Evolutionary conservation across 2,888 invertebrate species (phyloP), one percentile per base, ranked within the genome.

Genomic region (Didymodactylos carnosus): DNA sequence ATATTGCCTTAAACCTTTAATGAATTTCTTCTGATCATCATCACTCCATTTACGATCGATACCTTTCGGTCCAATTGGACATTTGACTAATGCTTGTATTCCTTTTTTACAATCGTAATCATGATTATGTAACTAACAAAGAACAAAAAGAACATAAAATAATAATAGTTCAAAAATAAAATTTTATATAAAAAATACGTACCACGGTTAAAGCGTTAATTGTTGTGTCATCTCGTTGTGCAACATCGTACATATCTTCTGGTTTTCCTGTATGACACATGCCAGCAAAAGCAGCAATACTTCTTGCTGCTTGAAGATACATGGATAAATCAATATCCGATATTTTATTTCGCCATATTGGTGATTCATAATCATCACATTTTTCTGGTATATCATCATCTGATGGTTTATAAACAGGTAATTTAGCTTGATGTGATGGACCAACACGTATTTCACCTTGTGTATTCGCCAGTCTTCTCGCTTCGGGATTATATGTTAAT

Each of bases 181-280:
- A 72, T 69, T 27, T 62, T 14, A 62, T 62, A 62, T 62, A 16
- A 62, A 23, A 43, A 14, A 43, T 43, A 14, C 14, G n/a, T n/a
- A n/a, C n/a, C 90, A 72, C 27, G 16, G 53, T 84, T 81, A 94
- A 87, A 77, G 95, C 95, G 86, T 94, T 94, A 81, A 94, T 92
- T 80, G 95, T 95, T 76, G 94, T 95, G 84, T 94, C 94, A 86
- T 95, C 95, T 83, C 94, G 88, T 80, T 92, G 92, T 80, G 94
- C 95, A 79, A 94, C 94, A 81, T 92, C 89, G 85, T 93, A 94
- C 81, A 94, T 94, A 85, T 94, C 94, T 85, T 94, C 94, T 73
- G 94, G 91, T 78, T 91, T 91, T 75, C 94, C 94, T 77, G 94
- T 94, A 87, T 94, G 94, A 87, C 94, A 94, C 93, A 95, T 94